Percentiles rank a stretch among this genome's conserved stretches.
These are phyloP conservation scores for Romanogobio albipinnatus DNA, from an alignment of 2,113 vertebrate genomes.

Conservation along the genomic window DNA sequence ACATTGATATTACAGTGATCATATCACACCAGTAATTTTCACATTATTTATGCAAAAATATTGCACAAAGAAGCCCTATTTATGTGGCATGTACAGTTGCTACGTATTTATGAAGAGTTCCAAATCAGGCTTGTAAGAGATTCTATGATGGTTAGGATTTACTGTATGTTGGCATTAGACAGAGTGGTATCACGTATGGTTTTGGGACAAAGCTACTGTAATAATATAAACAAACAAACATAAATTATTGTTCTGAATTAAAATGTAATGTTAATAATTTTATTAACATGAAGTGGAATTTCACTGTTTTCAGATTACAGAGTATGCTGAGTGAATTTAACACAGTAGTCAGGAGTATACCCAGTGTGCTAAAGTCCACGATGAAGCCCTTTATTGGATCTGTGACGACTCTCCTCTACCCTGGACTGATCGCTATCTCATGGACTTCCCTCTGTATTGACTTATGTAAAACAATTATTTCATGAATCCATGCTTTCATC, in stretches of 20 bases:
- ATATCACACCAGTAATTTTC: not conserved
- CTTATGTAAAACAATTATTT: slow-evolving; percentile 63
- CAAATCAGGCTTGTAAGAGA: not conserved
- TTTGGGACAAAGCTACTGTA: too few relatives aligned
- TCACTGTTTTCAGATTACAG: slow-evolving; percentile 69
- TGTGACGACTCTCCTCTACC: slow-evolving; percentile 75
- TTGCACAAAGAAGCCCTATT: not conserved
- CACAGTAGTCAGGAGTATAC: slow-evolving; percentile 64
- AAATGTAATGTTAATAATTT: not conserved
- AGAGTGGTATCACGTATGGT: not conserved
- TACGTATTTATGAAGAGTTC: not conserved
- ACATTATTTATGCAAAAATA: not conserved
- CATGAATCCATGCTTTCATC: not conserved
- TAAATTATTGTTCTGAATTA: not conserved
- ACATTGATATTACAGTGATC: not conserved
- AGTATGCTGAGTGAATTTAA: slow-evolving; percentile 73
- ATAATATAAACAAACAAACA: not conserved
- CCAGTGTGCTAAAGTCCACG: slow-evolving; percentile 71
- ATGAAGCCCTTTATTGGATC: slow-evolving; percentile 76
- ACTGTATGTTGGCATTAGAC: not conserved
- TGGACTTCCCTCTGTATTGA: slow-evolving; percentile 77
- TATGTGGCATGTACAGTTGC: not conserved
- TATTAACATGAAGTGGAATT: not conserved
- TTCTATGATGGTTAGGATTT: not conserved
- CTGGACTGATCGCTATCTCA: slow-evolving; percentile 75